Conservation (phyloP, 2,797 vertebrate species). For the Lindbergichthys nudifrons region DNA sequence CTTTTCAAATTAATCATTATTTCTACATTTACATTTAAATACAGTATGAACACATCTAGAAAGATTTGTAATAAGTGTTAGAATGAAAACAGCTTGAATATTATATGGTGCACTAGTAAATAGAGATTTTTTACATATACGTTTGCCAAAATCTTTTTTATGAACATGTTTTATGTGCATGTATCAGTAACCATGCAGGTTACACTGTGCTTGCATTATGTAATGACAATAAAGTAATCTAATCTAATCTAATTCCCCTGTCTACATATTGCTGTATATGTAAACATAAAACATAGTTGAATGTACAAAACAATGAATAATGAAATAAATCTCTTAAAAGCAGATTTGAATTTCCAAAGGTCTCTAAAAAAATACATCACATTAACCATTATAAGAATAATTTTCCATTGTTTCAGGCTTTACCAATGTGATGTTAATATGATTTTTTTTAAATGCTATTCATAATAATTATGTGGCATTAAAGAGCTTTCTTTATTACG, state of each 20-base stretch:
- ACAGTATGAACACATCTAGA: not conserved
- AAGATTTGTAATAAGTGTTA: constrained; percentile 3
- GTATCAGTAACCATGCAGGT: not conserved
- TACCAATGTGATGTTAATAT: constrained; percentile 47
- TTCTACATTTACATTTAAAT: not conserved
- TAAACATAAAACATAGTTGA: constrained; percentile 9
- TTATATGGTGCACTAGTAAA: not conserved
- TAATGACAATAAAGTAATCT: no score
- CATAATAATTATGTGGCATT: constrained; percentile 88
- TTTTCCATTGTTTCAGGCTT: constrained; percentile 47
- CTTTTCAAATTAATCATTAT: not conserved
- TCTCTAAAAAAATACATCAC: not conserved
- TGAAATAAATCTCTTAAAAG: not conserved
- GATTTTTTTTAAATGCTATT: constrained; percentile 31
- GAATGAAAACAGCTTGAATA: not conserved
- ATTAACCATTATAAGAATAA: constrained; percentile 22
- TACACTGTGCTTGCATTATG: no score
- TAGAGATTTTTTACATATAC: not conserved
- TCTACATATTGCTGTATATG: not conserved
- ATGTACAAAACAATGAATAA: not conserved
- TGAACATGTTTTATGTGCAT: not conserved
- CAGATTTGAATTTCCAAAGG: not conserved
- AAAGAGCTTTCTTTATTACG: constrained; percentile 84
- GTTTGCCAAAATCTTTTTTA: not conserved
- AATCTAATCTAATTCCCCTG: not conserved